Base-by-base conservation (phyloP, 1,140 invertebrate genomes). In the Musca vetustissima region DNA sequence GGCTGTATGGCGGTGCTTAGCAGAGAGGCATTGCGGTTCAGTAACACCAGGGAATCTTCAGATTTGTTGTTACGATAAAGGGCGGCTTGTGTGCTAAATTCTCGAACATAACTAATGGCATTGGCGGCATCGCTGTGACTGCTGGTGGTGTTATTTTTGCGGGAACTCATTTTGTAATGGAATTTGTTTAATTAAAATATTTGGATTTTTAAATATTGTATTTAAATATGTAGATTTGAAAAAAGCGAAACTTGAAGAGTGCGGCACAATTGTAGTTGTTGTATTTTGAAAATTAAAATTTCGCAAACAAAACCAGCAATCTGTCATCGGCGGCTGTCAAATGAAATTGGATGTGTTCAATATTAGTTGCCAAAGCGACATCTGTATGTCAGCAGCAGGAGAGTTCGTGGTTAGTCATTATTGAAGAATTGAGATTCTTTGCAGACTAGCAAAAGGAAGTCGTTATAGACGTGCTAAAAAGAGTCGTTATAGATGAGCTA, bases 11-110 rank as follows among this genome's bases (percentile, higher is more conserved):
- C 76, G 21, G 79, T 77, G 17, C 75, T 70, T 15, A 81, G 66
- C 28, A 81, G 43, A 0, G 77, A 75, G 21, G 77, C 76, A 67
- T 65, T 76, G 14, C 79, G 79, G 48, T 81, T 77, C 24, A 81
- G 50, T 17, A 77, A 72, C 8, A 78, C 64, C 22, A 79, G 64
- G 0, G 73, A 59, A 49, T 80, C 79, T 25, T 81, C 79, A 2
- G 73, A 64, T 36, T 74, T 77, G 1, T 74, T 70, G 11, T 65
- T 64, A 9, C 73, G 73, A 22, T 76, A 81, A 14, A 71, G 48
- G 9, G 71, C 61, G 8, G 73, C 73, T n/a, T 80, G 79, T 7
- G 25, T 66, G 67, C 73, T 74, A 47, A 81, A 81, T 43, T 81
- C 79, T 0, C 77, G 71, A 11, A 81, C 70, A 74, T 81, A 81